Evolutionary conservation across 2,113 vertebrate species (phyloP).

Genomic region (Propithecus coquereli): DNA sequence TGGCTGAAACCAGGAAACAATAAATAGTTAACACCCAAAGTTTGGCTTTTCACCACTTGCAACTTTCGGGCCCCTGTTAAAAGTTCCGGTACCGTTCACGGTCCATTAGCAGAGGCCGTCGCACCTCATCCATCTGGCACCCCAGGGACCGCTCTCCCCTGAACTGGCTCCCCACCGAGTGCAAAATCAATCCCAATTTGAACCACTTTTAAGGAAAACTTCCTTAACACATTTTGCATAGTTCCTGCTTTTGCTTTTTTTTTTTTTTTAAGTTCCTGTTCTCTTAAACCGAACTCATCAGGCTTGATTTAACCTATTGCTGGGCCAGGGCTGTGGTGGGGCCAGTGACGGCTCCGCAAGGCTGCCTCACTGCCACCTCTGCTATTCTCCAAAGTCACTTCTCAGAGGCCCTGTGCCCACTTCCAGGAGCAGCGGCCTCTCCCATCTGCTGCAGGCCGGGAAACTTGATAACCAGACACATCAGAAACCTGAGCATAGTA

Average conservation of each 20-base stretch:
- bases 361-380: not conserved
- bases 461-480: not conserved
- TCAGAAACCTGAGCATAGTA: not conserved
- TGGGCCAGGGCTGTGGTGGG: not conserved
- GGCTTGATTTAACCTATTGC: not conserved
- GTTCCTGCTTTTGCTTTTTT: not conserved
- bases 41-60: conserved; percentile 37
- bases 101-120: conserved; percentile 44
- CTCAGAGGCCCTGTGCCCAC: not conserved
- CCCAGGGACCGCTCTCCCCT: not conserved
- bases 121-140: conserved; percentile 55
- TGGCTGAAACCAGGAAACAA: conserved; percentile 85
- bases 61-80: not conserved
- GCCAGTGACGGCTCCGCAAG: not conserved
- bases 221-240: not conserved
- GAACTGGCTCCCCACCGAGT: not conserved
- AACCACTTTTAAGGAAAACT: not conserved
- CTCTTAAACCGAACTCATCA: not conserved
- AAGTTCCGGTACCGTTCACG: conserved; percentile 45
- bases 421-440: not conserved
- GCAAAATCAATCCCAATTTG: not conserved
- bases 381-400: not conserved
- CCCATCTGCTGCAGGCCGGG: not conserved
- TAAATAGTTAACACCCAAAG: conserved; percentile 34
- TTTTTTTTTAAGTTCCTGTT: not conserved